phyloP scores from a whole-genome alignment of 2,888 invertebrate species.

The Lithosia quadra region DNA sequence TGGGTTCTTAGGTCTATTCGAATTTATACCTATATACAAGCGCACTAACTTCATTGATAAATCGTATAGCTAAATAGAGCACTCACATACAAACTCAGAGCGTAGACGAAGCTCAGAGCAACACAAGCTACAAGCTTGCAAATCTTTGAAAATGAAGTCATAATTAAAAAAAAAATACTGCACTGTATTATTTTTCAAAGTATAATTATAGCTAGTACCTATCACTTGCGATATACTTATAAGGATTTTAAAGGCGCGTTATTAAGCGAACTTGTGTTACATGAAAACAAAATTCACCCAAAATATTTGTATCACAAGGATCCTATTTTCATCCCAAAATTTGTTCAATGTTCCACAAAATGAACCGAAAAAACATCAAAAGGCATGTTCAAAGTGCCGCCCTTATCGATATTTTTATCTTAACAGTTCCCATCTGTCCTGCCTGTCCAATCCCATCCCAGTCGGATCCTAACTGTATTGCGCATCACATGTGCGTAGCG shows the following conservation, averaged over 20 bases:
- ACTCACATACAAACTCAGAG: no score
- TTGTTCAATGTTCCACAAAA: constrained; percentile 24
- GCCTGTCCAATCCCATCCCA: constrained; percentile 37
- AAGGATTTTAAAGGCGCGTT: not conserved
- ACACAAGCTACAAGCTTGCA: no score
- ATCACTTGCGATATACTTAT: not conserved
- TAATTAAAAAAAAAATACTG: no score
- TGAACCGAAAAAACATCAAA: constrained; percentile 20
- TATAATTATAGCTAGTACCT: not conserved
- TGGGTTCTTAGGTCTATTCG: no score
- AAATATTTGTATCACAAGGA: not conserved
- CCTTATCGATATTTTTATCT: constrained; percentile 52
- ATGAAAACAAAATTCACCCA: not conserved
- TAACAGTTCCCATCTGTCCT: constrained; percentile 42
- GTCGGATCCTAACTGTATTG: constrained; percentile 50
- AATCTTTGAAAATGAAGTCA: no score
- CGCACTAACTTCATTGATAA: no score
- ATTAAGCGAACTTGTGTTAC: not conserved
- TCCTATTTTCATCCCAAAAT: constrained; percentile 19
- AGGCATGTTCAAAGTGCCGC: constrained; percentile 19
- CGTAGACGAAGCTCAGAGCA: no score
- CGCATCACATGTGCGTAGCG: constrained; percentile 51
- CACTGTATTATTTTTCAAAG: no score
- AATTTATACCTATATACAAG: no score
- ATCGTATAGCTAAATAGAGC: no score